Evolutionary conservation across 2,113 vertebrate genomes (phyloP).

Genomic region (Pollachius pollachius): DNA sequence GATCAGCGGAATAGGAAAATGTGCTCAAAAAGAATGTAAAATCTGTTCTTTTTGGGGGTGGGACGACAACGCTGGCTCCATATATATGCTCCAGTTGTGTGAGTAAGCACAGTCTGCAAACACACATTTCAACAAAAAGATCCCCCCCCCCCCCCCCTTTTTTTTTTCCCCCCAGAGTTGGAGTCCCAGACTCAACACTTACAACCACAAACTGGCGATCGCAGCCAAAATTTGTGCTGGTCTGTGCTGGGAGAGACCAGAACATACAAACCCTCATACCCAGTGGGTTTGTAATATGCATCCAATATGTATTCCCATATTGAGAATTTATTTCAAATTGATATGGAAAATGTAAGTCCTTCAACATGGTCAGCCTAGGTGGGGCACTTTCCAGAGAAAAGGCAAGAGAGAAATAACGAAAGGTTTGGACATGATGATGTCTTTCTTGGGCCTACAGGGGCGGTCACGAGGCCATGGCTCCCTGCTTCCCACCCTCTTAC

Average conservation of each 20-base stretch:
- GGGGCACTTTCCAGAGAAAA: not conserved
- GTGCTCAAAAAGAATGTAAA: constrained; percentile 13
- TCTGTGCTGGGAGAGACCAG: not conserved
- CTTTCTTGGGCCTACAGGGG: too few relatives aligned
- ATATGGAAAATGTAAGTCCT: constrained; percentile 37
- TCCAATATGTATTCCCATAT: constrained; percentile 7
- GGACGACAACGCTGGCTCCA: too few relatives aligned
- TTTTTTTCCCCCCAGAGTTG: constrained; percentile 9
- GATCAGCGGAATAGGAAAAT: constrained; percentile 42
- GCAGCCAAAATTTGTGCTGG: too few relatives aligned
- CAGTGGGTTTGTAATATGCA: too few relatives aligned
- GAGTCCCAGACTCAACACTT: too few relatives aligned
- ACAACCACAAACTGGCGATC: too few relatives aligned
- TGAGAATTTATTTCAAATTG: constrained; percentile 43
- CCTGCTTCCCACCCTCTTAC: too few relatives aligned
- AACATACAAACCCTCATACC: not conserved
- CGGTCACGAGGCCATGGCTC: too few relatives aligned
- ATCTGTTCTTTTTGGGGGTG: too few relatives aligned
- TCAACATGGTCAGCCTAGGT: not conserved
- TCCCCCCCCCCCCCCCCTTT: constrained; percentile 6
- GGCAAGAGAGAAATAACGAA: too few relatives aligned
- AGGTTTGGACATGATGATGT: too few relatives aligned
- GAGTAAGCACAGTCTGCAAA: constrained; percentile 17
- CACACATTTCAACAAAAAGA: constrained; percentile 15
- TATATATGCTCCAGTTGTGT: not conserved